Percentiles rank a stretch among this genome's conserved stretches.
These are phyloP conservation scores for Cydia amplana DNA, from an alignment of 1,140 invertebrate genomes.

Conservation along the genomic window DNA sequence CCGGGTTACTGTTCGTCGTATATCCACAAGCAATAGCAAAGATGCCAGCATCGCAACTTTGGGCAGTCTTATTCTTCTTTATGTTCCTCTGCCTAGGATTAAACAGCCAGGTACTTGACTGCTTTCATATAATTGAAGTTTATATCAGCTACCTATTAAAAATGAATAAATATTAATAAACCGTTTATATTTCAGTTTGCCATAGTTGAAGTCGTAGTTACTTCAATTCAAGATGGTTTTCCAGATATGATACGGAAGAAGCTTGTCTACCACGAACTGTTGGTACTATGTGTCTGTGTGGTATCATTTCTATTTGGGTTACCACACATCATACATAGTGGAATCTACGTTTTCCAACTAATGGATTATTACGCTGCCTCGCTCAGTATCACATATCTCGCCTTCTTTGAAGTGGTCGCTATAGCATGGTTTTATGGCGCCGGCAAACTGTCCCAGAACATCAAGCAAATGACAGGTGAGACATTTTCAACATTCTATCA, in stretches of 20 bases:
- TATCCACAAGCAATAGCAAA: slow-evolving; percentile 94
- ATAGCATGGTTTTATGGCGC: slow-evolving; percentile 96
- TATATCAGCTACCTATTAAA: background rate
- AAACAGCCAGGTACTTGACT: slow-evolving; percentile 89
- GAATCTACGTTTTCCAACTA: slow-evolving; percentile 95
- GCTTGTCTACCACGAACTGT: slow-evolving; percentile 91
- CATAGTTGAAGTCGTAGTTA: slow-evolving; percentile 94
- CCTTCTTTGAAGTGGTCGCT: slow-evolving; percentile 94
- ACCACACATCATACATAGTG: slow-evolving; percentile 92
- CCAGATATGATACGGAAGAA: slow-evolving; percentile 89
- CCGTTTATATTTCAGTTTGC: slow-evolving; percentile 84
- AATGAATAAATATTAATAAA: slow-evolving; percentile 13
- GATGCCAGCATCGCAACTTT: slow-evolving; percentile 91
- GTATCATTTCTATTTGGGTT: slow-evolving; percentile 91
- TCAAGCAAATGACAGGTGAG: slow-evolving; percentile 92
- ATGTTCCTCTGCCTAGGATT: slow-evolving; percentile 94
- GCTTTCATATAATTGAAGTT: background rate
- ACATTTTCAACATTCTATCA: slow-evolving; percentile 6
- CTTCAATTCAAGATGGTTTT: slow-evolving; percentile 94
- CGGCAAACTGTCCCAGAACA: slow-evolving; percentile 87
- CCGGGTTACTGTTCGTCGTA: slow-evolving; percentile 92
- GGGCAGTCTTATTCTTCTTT: slow-evolving; percentile 94
- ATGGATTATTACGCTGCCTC: slow-evolving; percentile 96
- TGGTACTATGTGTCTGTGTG: slow-evolving; percentile 90
- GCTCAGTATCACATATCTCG: slow-evolving; percentile 93